Base-by-base conservation (phyloP, 2,888 invertebrate species). In the Schizaphis graminum region DNA sequence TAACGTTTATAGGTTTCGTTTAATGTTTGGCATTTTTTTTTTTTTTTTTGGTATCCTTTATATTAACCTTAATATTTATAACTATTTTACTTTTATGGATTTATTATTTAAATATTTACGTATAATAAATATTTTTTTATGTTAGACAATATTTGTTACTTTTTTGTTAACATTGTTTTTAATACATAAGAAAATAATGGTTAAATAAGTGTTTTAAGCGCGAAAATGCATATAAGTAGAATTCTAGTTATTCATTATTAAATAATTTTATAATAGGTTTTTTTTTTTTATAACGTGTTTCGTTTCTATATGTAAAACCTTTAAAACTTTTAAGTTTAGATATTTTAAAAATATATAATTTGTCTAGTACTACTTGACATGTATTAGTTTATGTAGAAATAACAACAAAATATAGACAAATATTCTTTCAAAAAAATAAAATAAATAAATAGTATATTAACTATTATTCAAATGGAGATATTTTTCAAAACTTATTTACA, bases 1-100 rank as follows among this genome's bases (percentile, higher is more conserved):
- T 61, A 90, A 90, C 89, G 89, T 90, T 90, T 90, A 90, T 61
- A 90, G 89, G 89, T 61, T 67, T 90, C 89, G 89, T 90, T 90
- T n/a, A 90, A 90, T 61, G 61, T 67, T 61, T 89, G n/a, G 0
- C 61, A 61, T 44, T 13, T 53, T 53, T 3, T 53, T 13, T 53
- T 53, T 53, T 53, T 53, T 53, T 53, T 61, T 90, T 61, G n/a
- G 44, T 89, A 89, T 41, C 57, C 57, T 44, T 57, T 89, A 57
- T 3, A 11, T 11, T 53, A 88, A 67, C 67, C 67, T 67, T 67
- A 35, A 67, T 67, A 67, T 67, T 67, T 35, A 67, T 67, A 35
- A 67, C 35, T 67, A 67, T 67, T 67, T 67, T 67, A 67, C 16
- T 67, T 67, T 67, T 67, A 67, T 67, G 67, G 67, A 35, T 35